Evolutionary conservation across 2,113 vertebrate genomes (phyloP).

Genomic region (Oryzias woworae): DNA sequence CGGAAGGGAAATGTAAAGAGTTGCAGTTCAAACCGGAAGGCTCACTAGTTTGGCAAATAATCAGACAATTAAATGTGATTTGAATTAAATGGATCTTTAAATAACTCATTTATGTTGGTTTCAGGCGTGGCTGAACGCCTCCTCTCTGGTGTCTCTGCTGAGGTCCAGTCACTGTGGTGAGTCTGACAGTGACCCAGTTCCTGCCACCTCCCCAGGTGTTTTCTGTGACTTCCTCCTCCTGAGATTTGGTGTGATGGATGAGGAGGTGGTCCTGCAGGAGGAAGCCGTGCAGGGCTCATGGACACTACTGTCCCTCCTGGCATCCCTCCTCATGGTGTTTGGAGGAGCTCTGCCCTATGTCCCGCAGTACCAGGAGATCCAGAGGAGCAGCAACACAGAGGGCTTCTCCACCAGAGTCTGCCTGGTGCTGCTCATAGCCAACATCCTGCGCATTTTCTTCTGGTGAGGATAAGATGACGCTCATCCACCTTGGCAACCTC

Average conservation of each 20-base stretch:
- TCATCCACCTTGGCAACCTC: too few species aligned
- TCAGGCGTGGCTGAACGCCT: too few species aligned
- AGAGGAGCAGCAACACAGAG: conserved; percentile 71
- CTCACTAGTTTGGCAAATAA: too few species aligned
- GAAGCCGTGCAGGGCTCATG: conserved; percentile 58
- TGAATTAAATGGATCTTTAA: too few species aligned
- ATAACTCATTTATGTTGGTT: too few species aligned
- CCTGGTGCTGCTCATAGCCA: conserved; percentile 81
- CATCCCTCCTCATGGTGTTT: conserved; percentile 79
- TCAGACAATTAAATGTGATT: too few species aligned
- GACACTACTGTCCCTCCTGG: conserved; percentile 74
- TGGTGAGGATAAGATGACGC: conserved; percentile 66
- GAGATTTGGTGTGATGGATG: conserved; percentile 44
- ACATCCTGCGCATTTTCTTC: conserved; percentile 84
- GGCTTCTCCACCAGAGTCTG: conserved; percentile 84
- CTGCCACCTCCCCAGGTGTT: neutral
- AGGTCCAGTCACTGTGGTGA: too few species aligned
- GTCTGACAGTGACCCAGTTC: neutral
- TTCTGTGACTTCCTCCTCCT: neutral
- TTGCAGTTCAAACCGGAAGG: too few species aligned
- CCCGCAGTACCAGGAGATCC: conserved; percentile 83
- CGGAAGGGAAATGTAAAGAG: too few species aligned
- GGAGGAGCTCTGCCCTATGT: conserved; percentile 79
- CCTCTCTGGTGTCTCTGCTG: neutral
- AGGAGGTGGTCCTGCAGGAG: conserved; percentile 44